Conservation (phyloP, 1,140 invertebrate species). For the Papilio dardanus region DNA sequence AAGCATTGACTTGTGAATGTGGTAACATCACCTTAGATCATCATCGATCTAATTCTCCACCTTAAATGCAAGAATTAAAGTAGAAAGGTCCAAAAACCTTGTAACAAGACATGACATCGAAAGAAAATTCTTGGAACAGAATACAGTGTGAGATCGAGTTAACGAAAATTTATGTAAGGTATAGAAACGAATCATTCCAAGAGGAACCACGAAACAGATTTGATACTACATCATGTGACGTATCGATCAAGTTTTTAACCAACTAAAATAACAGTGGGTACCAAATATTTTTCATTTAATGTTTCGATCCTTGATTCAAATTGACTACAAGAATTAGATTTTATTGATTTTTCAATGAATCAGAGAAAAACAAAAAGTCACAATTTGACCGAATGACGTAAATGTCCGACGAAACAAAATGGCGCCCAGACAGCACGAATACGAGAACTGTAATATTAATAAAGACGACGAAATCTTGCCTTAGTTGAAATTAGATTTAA, state of each 20-base stretch:
- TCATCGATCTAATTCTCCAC: background rate
- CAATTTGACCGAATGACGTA: conserved; percentile 4
- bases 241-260: too few relatives aligned
- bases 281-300: too few relatives aligned
- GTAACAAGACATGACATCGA: background rate
- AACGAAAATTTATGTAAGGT: background rate
- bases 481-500: background rate
- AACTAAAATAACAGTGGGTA: too few relatives aligned
- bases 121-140: background rate
- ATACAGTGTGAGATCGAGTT: background rate
- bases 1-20: background rate
- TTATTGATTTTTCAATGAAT: background rate
- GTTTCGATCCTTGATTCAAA: background rate
- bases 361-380: background rate
- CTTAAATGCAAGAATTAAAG: background rate
- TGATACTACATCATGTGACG: background rate
- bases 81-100: background rate
- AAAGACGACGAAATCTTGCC: background rate
- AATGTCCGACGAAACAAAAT: background rate
- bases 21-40: background rate
- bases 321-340: background rate
- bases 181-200: background rate
- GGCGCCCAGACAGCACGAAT: background rate
- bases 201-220: background rate
- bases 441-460: background rate